These are phyloP conservation scores for Aphidius colemani DNA, from an alignment of 2,888 invertebrate genomes.

Conservation along the genomic window DNA sequence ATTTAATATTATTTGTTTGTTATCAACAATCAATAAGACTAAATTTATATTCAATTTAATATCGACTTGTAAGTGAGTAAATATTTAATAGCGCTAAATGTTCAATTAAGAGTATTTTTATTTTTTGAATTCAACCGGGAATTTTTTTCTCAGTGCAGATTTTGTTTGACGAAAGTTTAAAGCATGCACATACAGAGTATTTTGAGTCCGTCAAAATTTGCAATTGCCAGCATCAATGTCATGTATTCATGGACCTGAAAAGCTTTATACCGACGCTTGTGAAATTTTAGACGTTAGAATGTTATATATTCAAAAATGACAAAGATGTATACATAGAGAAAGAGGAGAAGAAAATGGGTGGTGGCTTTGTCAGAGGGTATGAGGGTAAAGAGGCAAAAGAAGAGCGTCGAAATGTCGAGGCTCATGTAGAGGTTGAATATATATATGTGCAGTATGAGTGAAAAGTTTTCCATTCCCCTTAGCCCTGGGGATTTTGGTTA, in stretches of 20 bases:
- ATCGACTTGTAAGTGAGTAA: too few relatives aligned
- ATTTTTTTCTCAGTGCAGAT: too few relatives aligned
- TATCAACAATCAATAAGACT: too few relatives aligned
- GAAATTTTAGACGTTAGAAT: slow-evolving; percentile 31
- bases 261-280: slow-evolving; percentile 32
- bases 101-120: too few relatives aligned
- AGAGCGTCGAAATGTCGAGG: slow-evolving; percentile 16
- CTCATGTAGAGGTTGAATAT: slow-evolving; percentile 11
- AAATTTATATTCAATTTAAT: too few relatives aligned
- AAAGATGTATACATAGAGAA: not conserved
- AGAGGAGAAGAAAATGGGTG: slow-evolving; percentile 6
- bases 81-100: too few relatives aligned
- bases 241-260: slow-evolving; percentile 44
- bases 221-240: slow-evolving; percentile 46
- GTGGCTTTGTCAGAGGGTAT: not conserved
- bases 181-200: slow-evolving; percentile 25
- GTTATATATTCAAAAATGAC: too few relatives aligned
- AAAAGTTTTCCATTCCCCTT: slow-evolving; percentile 54
- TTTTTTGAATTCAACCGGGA: too few relatives aligned
- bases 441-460: slow-evolving; percentile 32
- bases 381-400: slow-evolving; percentile 3
- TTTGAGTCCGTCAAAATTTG: slow-evolving; percentile 42
- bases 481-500: slow-evolving; percentile 60
- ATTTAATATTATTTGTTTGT: too few relatives aligned
- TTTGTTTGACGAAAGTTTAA: too few relatives aligned